Base-by-base conservation (phyloP, 64 coral and sea anemone species). In the Porites lutea region DNA sequence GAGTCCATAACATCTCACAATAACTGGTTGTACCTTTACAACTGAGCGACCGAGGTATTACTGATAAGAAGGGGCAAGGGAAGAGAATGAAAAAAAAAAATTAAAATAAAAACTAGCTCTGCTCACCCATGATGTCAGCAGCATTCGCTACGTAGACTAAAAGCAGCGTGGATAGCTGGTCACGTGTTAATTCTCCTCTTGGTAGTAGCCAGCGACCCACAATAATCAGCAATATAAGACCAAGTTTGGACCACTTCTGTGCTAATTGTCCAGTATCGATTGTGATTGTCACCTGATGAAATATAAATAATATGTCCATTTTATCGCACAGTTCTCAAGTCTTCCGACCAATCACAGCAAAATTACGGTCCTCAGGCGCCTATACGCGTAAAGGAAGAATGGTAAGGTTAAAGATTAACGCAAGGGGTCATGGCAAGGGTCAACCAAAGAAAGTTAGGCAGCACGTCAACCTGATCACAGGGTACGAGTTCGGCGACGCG, bases 71-170 rank as follows among this genome's bases (percentile, higher is more conserved):
- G 52, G 18, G 7, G 52, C 45, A 13, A 72, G 16, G n/a, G 18
- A 75, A 13, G 6, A n/a, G 2, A 20, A 3, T 58, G 54, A 11
- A 9, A 51, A 20, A 59, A 0, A 37, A 76, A 19, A 58, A 37
- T 37, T 37, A 37, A 37, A 37, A 37, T 37, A 37, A 37, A 37
- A 37, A 37, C 27, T 37, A 37, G 27, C 27, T 37, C 27, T 37
- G 27, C 83, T 54, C 79, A 99, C 97, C 97, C 89, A 99, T 99
- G 48, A 99, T 99, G 73, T 99, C 97, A 74, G 97, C 97, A 11
- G 97, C 97, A 85, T 95, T 99, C 18, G 93, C 92, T 19, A 99
- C 97, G 16, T 99, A 99, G 6, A 95, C 94, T 52, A 99, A 76
- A 57, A 99, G 89, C 21, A 99, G 84, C 14, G 97, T 73, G 64